Evolutionary conservation across 2,888 invertebrate genomes (phyloP).

Genomic region (Chouioia cunea): DNA sequence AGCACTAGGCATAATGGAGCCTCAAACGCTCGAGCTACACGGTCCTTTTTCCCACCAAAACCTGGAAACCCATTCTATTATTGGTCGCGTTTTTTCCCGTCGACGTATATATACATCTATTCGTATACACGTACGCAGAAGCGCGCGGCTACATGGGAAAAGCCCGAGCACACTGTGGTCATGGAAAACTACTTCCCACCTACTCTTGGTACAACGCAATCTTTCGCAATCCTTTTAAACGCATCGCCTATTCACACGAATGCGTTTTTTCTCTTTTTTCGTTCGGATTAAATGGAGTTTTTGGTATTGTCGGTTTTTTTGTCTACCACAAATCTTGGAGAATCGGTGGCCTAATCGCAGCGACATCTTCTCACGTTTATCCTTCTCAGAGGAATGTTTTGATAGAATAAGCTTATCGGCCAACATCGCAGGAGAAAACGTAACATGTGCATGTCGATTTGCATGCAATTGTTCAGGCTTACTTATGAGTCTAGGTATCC

Average conservation of each 20-base stretch:
- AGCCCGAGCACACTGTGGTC: conserved; percentile 14
- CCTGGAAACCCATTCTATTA: conserved; percentile 63
- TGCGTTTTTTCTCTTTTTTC: conserved; percentile 8
- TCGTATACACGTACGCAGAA: conserved; percentile 35
- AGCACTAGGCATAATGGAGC: conserved; percentile 22
- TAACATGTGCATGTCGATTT: too few relatives aligned
- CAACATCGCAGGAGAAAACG: conserved; percentile 19
- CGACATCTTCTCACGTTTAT: conserved; percentile 43
- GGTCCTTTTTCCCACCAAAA: conserved; percentile 52
- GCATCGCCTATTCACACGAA: conserved; percentile 39
- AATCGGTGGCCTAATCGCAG: conserved; percentile 32
- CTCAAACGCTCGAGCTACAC: conserved; percentile 34
- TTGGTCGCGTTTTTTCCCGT: conserved; percentile 54
- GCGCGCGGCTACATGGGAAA: conserved; percentile 41
- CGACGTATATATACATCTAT: too few relatives aligned
- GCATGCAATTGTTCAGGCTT: not conserved
- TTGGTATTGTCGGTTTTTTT: conserved; percentile 14
- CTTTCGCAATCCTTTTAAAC: conserved; percentile 61
- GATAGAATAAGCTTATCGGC: conserved; percentile 25
- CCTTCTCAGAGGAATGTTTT: conserved; percentile 36
- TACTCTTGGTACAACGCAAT: conserved; percentile 40
- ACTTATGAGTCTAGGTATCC: too few relatives aligned
- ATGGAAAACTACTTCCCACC: conserved; percentile 34
- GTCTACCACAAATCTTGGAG: conserved; percentile 14
- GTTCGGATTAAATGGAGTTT: conserved; percentile 17